Percentiles rank a stretch among this genome's conserved stretches.
These are phyloP conservation scores for Cactoblastis cactorum DNA, from an alignment of 2,888 invertebrate species.

Conservation along the genomic window DNA sequence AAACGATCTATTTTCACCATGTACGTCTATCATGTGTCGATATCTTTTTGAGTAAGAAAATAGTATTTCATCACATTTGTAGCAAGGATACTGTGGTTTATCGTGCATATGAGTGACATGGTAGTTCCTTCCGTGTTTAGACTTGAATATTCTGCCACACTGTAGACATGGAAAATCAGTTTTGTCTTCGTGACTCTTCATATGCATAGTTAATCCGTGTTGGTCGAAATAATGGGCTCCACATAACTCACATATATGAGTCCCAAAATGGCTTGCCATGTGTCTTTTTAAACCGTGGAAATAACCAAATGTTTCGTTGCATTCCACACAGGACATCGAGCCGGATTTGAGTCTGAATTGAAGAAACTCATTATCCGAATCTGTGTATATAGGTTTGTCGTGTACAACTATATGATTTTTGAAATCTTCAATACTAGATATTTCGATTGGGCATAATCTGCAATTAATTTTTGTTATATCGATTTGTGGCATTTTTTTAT, in stretches of 20 bases:
- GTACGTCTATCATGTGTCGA: constrained; percentile 35
- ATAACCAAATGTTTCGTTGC: constrained; percentile 37
- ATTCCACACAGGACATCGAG: constrained; percentile 45
- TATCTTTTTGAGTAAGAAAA: constrained; percentile 24
- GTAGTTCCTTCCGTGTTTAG: constrained; percentile 32
- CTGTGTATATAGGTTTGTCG: constrained; percentile 31
- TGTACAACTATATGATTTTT: constrained; percentile 48
- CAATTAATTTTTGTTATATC: constrained; percentile 58
- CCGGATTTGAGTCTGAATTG: constrained; percentile 47
- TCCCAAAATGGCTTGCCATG: constrained; percentile 44
- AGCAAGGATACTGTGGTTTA: constrained; percentile 35
- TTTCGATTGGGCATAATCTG: constrained; percentile 45
- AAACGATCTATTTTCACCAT: constrained; percentile 37
- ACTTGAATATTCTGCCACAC: constrained; percentile 43
- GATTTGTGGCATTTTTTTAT: constrained; percentile 47
- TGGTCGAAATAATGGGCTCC: constrained; percentile 54
- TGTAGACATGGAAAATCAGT: constrained; percentile 50
- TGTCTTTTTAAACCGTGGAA: constrained; percentile 41
- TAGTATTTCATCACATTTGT: constrained; percentile 26
- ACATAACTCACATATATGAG: constrained; percentile 44
- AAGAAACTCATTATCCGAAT: constrained; percentile 45
- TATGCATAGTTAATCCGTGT: constrained; percentile 45
- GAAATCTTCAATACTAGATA: constrained; percentile 42
- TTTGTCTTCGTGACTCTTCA: constrained; percentile 39
- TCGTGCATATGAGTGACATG: constrained; percentile 35